Conservation (phyloP, 2,113 vertebrate species). For the Phaetusa simplex region DNA sequence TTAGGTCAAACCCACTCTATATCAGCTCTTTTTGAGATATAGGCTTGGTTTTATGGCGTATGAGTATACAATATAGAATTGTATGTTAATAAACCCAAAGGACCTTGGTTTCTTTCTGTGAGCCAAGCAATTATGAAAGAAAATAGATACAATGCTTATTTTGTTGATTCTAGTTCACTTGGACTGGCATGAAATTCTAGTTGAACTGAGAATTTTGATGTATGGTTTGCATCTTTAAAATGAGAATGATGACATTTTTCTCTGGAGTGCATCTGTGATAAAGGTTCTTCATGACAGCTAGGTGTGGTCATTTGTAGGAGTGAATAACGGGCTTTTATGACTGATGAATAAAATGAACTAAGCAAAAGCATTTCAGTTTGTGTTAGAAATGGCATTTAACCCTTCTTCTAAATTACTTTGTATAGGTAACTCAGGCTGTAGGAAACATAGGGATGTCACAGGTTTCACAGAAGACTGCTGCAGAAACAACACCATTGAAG, state of each 20-base stretch:
- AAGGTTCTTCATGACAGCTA: background rate
- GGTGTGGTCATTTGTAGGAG: background rate
- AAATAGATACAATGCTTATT: background rate
- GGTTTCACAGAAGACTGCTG: conserved; percentile 72
- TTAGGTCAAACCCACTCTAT: background rate
- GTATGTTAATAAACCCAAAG: background rate
- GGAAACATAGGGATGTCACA: conserved; percentile 80
- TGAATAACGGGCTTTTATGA: background rate
- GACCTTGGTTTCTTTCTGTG: background rate
- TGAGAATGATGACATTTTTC: background rate
- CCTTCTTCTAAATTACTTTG: background rate
- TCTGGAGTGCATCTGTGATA: background rate
- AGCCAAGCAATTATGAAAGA: background rate
- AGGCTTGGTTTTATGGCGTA: background rate
- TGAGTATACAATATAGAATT: background rate
- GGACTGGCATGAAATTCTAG: background rate
- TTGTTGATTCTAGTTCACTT: background rate
- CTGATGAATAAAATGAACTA: background rate
- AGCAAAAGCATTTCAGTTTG: background rate
- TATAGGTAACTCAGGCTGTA: conserved; percentile 88
- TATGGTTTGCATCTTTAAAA: background rate
- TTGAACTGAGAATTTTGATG: background rate
- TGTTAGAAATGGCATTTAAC: background rate
- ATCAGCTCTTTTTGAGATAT: background rate
- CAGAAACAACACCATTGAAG: conserved; percentile 64